Percentiles rank a stretch among this genome's conserved stretches.
Evolutionary conservation across 2,797 vertebrate genomes (phyloP).

Genomic region (Dendrocincla tyrannina): DNA sequence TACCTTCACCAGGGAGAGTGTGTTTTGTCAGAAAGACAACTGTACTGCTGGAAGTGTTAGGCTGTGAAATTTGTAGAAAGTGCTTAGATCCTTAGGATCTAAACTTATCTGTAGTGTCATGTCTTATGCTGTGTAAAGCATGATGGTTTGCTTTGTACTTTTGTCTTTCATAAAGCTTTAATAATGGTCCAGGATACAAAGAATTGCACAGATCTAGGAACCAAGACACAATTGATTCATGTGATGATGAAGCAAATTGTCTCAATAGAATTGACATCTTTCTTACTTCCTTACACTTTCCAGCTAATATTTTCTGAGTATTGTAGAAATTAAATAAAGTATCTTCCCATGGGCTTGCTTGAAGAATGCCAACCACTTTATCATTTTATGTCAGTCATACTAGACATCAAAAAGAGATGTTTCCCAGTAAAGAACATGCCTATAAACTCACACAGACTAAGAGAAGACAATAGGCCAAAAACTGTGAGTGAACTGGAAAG

Average conservation of each 20-base stretch:
- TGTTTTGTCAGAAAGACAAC: neutral
- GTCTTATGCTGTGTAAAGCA: rapidly evolving
- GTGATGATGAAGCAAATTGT: neutral
- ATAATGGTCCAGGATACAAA: neutral
- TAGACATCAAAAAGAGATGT: neutral
- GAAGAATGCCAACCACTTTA: neutral
- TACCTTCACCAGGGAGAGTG: neutral
- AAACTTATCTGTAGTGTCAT: neutral
- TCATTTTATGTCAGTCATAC: neutral
- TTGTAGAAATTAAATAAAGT: neutral
- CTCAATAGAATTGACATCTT: neutral
- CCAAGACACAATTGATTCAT: neutral
- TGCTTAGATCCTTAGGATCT: neutral
- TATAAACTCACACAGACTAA: neutral
- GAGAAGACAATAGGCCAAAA: neutral
- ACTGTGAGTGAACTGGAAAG: neutral
- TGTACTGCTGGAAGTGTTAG: neutral
- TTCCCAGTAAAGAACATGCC: neutral
- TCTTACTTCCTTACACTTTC: neutral
- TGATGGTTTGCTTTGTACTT: neutral
- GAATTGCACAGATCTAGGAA: neutral
- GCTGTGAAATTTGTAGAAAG: neutral
- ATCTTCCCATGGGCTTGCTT: neutral
- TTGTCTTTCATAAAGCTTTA: neutral
- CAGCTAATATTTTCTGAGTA: neutral